These are phyloP conservation scores for Neomicropteryx cornuta DNA, from an alignment of 1,140 invertebrate genomes.

Conservation along the genomic window DNA sequence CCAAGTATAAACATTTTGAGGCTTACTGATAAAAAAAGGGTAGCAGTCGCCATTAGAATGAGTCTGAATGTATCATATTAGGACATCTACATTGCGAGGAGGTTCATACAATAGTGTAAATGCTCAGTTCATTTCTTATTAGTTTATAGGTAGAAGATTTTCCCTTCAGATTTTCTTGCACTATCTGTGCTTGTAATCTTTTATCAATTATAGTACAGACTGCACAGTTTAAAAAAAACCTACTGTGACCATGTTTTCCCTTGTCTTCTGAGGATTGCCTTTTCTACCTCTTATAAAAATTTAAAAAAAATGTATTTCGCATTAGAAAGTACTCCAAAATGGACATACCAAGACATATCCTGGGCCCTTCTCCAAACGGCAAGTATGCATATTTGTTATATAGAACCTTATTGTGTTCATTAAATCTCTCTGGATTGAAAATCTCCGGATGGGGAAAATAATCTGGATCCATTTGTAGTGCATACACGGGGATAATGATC, in stretches of 20 bases:
- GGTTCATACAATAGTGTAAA: no score
- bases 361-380: conserved; percentile 44
- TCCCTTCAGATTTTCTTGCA: neutral
- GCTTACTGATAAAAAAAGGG: no score
- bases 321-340: no score
- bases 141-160: no score
- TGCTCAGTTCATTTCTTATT: no score
- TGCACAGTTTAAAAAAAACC: neutral
- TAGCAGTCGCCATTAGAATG: no score
- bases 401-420: conserved; percentile 17
- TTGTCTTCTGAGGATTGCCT: neutral
- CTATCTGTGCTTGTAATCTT: neutral
- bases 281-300: neutral
- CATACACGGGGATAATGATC: conserved; percentile 15
- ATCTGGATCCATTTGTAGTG: conserved; percentile 25
- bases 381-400: conserved; percentile 31
- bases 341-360: conserved; percentile 34
- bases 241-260: neutral
- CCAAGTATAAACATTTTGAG: no score
- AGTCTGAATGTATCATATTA: no score
- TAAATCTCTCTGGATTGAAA: conserved; percentile 51
- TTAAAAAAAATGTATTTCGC: no score
- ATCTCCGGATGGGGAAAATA: conserved; percentile 43
- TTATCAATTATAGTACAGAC: neutral
- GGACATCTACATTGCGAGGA: no score